Base-by-base conservation (phyloP, 2,888 invertebrate species). In the Dugesia japonica region DNA sequence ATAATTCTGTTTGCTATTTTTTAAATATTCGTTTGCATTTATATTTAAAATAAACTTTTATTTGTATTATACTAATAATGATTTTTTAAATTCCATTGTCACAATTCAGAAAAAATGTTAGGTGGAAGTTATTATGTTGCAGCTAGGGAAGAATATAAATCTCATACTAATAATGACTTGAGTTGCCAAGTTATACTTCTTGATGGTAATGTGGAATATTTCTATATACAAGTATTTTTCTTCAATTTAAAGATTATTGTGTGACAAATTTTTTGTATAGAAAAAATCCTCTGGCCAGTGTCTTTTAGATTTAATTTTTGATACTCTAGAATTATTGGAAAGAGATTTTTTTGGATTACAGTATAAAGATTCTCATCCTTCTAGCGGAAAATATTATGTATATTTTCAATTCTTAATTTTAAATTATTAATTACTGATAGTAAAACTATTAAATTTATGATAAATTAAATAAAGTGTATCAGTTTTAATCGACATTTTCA, bases 331-430 rank as follows among this genome's bases (percentile, higher is more conserved):
- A 84, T 87, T 98, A 79, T 89, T 92, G 76, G 97, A 98, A 86
- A 92, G 91, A 84, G 95, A 97, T 86, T 98, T 95, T 85, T 98
- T 98, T 87, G 97, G 97, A 26, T 87, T 98, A 78, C 91, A 95
- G 85, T 97, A 56, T 56, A 23, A 42, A 42, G 71, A 38, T 75
- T 26, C 74, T 28, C 20, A 28, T 28, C 20, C 71, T 13, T 71
- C 71, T 17, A 72, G 26, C 15, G 71, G 31, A 33, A 26, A 31
- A 31, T 76, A 27, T 26, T 26, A 76, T 23, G 74, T 26, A 27
- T 13, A 20, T 71, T 76, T n/a, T n/a, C n/a, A n/a, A n/a, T n/a
- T n/a, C n/a, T n/a, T n/a, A n/a, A n/a, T n/a, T n/a, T n/a, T n/a
- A n/a, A n/a, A n/a, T n/a, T n/a, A n/a, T n/a, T n/a, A n/a, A n/a